These are phyloP conservation scores for Acanthurus tractus DNA, from an alignment of 2,797 vertebrate species.

Conservation along the genomic window DNA sequence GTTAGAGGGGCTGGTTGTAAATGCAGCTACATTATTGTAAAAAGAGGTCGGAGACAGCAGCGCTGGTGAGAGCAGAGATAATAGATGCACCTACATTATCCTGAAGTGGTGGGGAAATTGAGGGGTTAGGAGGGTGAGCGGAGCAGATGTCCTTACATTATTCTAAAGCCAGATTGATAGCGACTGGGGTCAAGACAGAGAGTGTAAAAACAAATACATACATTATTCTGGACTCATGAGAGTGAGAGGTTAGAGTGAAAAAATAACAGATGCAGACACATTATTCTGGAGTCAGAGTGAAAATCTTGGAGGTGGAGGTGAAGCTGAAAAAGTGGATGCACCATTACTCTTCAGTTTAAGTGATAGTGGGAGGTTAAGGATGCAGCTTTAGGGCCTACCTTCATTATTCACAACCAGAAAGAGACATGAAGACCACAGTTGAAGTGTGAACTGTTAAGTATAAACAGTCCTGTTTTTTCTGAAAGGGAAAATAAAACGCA, in stretches of 20 bases:
- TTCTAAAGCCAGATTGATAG: slow-evolving; percentile 66
- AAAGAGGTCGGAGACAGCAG: slow-evolving; percentile 33
- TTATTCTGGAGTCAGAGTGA: slow-evolving; percentile 57
- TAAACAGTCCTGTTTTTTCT: neutral
- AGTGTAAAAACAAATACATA: slow-evolving; percentile 51
- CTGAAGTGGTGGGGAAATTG: slow-evolving; percentile 64
- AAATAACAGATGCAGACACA: slow-evolving; percentile 59
- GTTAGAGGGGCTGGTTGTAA: slow-evolving; percentile 13
- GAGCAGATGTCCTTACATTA: slow-evolving; percentile 67
- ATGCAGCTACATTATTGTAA: slow-evolving; percentile 67
- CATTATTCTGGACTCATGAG: slow-evolving; percentile 63
- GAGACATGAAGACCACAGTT: neutral
- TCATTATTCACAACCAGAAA: slow-evolving; percentile 44
- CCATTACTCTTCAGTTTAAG: slow-evolving; percentile 61
- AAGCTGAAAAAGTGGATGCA: slow-evolving; percentile 48
- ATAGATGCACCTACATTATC: slow-evolving; percentile 77
- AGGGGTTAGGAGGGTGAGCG: slow-evolving; percentile 65
- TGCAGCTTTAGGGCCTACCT: slow-evolving; percentile 33
- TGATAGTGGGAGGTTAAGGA: slow-evolving; percentile 58
- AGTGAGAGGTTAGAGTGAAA: slow-evolving; percentile 51
- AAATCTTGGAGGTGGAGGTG: slow-evolving; percentile 62
- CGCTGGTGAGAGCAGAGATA: slow-evolving; percentile 49
- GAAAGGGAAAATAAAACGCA: neutral
- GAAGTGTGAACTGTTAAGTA: neutral
- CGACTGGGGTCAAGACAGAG: slow-evolving; percentile 20